These are phyloP conservation scores for Mastacembelus armatus DNA, from an alignment of 2,797 vertebrate species.

Conservation along the genomic window DNA sequence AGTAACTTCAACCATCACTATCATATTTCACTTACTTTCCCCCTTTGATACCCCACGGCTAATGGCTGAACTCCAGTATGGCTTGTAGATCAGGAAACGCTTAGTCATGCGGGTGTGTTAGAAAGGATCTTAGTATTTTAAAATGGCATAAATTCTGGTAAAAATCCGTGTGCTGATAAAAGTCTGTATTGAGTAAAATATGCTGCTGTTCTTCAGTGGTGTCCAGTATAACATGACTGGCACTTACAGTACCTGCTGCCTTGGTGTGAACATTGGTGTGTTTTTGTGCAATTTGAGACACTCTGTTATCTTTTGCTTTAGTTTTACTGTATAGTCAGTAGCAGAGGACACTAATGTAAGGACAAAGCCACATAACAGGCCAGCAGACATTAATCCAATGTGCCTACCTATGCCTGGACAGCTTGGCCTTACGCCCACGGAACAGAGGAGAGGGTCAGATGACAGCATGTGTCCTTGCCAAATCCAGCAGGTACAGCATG, in stretches of 20 bases:
- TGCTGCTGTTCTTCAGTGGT: background rate
- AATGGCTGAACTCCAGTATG: constrained; percentile 35
- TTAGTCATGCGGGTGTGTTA: constrained; percentile 3
- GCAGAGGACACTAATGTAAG: constrained; percentile 61
- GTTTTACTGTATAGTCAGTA: constrained; percentile 28
- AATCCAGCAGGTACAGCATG: constrained; percentile 42
- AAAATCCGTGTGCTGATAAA: constrained; percentile 8
- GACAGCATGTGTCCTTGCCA: constrained; percentile 40
- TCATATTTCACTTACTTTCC: constrained; percentile 17
- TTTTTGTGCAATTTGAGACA: constrained; percentile 5
- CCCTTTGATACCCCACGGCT: constrained; percentile 17
- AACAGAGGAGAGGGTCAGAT: constrained; percentile 50
- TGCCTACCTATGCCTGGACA: constrained; percentile 28
- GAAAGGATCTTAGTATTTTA: constrained; percentile 20
- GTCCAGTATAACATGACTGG: background rate
- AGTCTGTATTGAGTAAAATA: background rate
- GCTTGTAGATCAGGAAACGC: constrained; percentile 23
- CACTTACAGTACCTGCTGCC: background rate
- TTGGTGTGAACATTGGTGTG: background rate
- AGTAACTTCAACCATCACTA: constrained; percentile 9
- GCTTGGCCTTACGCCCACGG: constrained; percentile 42
- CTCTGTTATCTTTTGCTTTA: background rate
- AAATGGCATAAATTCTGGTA: constrained; percentile 1
- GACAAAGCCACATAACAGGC: constrained; percentile 40
- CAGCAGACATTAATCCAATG: constrained; percentile 57